Percentiles rank a stretch among this genome's conserved stretches.
Evolutionary conservation across 2,888 invertebrate species (phyloP).

Genomic region (Ormia ochracea): DNA sequence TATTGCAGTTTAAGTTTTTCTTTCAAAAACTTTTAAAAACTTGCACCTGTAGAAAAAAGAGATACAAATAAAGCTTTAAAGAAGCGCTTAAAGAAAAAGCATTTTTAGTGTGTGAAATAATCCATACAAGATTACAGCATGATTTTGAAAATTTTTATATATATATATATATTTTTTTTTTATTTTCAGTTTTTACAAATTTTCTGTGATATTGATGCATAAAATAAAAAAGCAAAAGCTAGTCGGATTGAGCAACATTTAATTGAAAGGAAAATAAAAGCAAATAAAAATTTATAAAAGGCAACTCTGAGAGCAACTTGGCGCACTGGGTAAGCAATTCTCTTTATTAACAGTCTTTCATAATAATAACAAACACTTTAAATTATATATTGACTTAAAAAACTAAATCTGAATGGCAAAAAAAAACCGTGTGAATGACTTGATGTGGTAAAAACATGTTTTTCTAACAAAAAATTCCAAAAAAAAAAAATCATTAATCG

Average conservation of each 20-base stretch:
- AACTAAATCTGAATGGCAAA: neutral
- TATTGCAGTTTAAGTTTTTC: too few relatives aligned
- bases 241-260: neutral
- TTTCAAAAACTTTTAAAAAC: too few relatives aligned
- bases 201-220: slow-evolving; percentile 37
- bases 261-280: neutral
- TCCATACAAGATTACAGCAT: too few relatives aligned
- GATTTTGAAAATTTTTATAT: neutral
- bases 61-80: too few relatives aligned
- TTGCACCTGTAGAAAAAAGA: too few relatives aligned
- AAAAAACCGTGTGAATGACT: slow-evolving; percentile 10
- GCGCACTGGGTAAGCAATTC: slow-evolving; percentile 26
- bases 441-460: neutral
- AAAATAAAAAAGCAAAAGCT: neutral
- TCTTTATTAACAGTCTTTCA: neutral
- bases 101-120: too few relatives aligned
- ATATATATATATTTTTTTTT: neutral
- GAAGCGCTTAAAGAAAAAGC: too few relatives aligned
- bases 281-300: too few relatives aligned
- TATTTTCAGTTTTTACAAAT: slow-evolving; percentile 1
- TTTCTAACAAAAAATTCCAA: neutral
- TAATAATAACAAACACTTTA: too few relatives aligned
- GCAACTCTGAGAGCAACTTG: too few relatives aligned
- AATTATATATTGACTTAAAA: neutral
- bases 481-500: neutral